These are phyloP conservation scores for Phylloscopus trochiloides DNA, from an alignment of 2,113 vertebrate species.

Conservation along the genomic window DNA sequence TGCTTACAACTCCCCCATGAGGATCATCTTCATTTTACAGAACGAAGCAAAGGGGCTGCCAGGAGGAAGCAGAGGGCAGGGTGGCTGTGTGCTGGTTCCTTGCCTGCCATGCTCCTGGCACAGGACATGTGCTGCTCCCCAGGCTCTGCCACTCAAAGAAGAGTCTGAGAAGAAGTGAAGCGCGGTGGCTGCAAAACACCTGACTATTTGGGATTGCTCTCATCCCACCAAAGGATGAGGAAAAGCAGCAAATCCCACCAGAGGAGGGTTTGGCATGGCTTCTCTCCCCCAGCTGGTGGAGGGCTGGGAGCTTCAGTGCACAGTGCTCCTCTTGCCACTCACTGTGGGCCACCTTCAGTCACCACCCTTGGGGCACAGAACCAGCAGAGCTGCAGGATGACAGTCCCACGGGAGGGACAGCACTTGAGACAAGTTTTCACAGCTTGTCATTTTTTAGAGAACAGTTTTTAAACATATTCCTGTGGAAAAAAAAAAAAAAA, in stretches of 20 bases:
- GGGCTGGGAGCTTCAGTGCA: not conserved
- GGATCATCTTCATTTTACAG: not conserved
- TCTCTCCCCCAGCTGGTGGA: not conserved
- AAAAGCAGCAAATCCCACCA: not conserved
- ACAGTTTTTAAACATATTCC: slow-evolving; percentile 5
- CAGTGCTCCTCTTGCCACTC: not conserved
- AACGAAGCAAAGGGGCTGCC: not conserved
- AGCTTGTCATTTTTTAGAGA: not conserved
- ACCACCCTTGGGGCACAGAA: not conserved
- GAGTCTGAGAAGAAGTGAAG: no score
- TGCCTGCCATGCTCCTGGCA: rapidly evolving
- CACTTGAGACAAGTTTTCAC: not conserved
- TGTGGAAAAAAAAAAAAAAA: not conserved
- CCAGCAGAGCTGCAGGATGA: not conserved
- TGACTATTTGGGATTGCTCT: not conserved
- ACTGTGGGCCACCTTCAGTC: not conserved
- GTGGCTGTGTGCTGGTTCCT: not conserved
- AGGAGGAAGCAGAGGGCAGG: not conserved
- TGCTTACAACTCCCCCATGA: not conserved
- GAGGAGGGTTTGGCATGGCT: not conserved
- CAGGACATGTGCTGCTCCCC: not conserved
- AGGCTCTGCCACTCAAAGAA: not conserved
- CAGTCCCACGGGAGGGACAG: rapidly evolving
- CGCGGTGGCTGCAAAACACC: not conserved
- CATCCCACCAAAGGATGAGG: not conserved